These are phyloP conservation scores for Callipepla californica DNA, from an alignment of 2,113 vertebrate species.

Conservation along the genomic window DNA sequence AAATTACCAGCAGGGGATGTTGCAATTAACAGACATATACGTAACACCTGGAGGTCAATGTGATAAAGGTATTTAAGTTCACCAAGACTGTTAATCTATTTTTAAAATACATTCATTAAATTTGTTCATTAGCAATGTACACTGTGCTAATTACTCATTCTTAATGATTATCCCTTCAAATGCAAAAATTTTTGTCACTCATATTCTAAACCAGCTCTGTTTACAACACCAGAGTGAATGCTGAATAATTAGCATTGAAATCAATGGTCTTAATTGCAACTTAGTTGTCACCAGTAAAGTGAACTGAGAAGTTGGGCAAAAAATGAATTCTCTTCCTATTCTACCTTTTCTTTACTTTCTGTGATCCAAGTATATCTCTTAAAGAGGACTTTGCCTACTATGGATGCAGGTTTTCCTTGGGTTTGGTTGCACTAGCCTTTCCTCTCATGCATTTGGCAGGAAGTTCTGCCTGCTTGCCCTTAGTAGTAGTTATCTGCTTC, in stretches of 20 bases:
- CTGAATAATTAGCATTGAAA: not conserved
- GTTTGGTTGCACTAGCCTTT: not conserved
- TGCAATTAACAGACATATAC: not conserved
- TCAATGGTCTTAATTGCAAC: rapidly evolving
- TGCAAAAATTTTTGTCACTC: not conserved
- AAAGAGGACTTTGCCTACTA: not conserved
- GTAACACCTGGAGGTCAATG: not conserved
- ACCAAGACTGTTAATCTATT: not conserved
- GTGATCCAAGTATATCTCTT: not conserved
- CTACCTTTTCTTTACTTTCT: not conserved
- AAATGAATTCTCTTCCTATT: not conserved
- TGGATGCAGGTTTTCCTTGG: not conserved
- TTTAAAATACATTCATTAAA: not conserved
- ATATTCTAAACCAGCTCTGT: not conserved
- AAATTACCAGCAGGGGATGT: not conserved
- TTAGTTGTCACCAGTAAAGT: not conserved
- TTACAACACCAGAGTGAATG: not conserved
- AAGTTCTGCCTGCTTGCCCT: not conserved
- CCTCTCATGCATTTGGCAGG: rapidly evolving
- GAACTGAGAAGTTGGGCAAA: not conserved
- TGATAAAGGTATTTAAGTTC: not conserved
- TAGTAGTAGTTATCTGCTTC: not conserved
- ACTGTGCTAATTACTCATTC: not conserved
- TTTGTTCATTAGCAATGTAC: not conserved
- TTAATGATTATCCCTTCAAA: not conserved